Conservation (phyloP, 2,113 vertebrate species). For the Ammospiza caudacuta region DNA sequence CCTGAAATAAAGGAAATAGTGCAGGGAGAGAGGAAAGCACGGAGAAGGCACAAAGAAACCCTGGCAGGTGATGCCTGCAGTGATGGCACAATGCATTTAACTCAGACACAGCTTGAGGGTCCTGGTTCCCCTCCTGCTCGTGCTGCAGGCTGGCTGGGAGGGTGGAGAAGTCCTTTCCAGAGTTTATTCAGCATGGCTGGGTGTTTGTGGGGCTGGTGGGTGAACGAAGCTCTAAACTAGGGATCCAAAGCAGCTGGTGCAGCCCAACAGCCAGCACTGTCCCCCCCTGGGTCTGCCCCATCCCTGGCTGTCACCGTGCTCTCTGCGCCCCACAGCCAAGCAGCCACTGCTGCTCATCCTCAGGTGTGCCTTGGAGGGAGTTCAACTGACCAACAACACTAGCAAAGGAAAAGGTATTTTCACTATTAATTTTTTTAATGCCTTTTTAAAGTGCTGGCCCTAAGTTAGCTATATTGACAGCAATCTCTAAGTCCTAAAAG, state of each 20-base stretch:
- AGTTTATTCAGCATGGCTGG: fast-evolving
- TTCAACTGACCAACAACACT: neutral
- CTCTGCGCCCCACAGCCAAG: fast-evolving
- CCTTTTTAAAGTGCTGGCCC: neutral
- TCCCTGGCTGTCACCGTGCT: fast-evolving
- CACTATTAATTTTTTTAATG: fast-evolving
- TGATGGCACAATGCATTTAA: fast-evolving
- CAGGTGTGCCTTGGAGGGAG: fast-evolving
- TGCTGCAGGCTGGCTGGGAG: fast-evolving
- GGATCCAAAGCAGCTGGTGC: fast-evolving
- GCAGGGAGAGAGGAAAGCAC: neutral
- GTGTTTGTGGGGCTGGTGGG: neutral
- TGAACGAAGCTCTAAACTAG: fast-evolving
- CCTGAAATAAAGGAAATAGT: fast-evolving
- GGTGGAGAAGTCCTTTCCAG: neutral
- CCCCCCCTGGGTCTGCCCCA: fast-evolving
- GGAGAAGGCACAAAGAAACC: neutral
- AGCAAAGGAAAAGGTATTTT: neutral
- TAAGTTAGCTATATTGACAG: neutral
- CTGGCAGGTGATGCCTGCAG: no score
- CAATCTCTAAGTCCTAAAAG: neutral
- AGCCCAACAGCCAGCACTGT: neutral
- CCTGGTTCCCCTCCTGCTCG: fast-evolving
- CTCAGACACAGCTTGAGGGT: fast-evolving
- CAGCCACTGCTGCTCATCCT: fast-evolving